Evolutionary conservation across 2,113 vertebrate species (phyloP), one percentile per base, ranked within the genome.

Genomic region (Syrrhaptes paradoxus): DNA sequence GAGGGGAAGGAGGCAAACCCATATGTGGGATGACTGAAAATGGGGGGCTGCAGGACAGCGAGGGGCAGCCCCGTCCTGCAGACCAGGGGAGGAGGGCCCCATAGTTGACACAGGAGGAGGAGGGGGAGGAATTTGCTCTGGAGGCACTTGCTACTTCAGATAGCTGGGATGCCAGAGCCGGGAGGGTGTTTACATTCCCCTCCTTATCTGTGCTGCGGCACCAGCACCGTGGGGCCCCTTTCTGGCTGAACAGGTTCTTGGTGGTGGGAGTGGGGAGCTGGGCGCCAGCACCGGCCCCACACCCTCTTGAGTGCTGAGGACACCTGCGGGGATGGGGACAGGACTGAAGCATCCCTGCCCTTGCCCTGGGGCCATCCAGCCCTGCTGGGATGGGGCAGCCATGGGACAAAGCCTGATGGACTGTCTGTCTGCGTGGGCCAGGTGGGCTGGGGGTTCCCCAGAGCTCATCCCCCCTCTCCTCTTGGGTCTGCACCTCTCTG

Each of bases 131-230:
- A 95, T 94, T 92, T 90, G 76, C 90, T 86, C 82, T 25, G 59
- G 72, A 94, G 96, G 94, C 96, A 80, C 89, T 96, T 82, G 75
- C 90, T 91, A 32, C 87, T 92, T 86, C 38, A 88, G 95, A 96
- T 96, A 88, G 67, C 77, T 96, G 85, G 68, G 93, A 97, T 95
- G 87, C 95, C 96, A 0, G 90, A 73, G 87, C 34, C 31, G 58
- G 91, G 87, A 94, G 92, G 87, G 89, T 97, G 95, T 97, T 96
- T 96, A 85, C 96, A 96, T 94, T 94, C 92, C 87, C 78, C 3
- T 63, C 71, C 94, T 96, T 95, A 96, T 96, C 95, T 89, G 46
- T 2, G 1, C 86, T 45, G 5, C 78, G 75, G 82, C 85, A 15
- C 68, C 41, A 41, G 41, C 41, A 41, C 58, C 21, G 1, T 14